Evolutionary conservation across 2,113 vertebrate genomes (phyloP).

Genomic region (Edolisoma coerulescens): DNA sequence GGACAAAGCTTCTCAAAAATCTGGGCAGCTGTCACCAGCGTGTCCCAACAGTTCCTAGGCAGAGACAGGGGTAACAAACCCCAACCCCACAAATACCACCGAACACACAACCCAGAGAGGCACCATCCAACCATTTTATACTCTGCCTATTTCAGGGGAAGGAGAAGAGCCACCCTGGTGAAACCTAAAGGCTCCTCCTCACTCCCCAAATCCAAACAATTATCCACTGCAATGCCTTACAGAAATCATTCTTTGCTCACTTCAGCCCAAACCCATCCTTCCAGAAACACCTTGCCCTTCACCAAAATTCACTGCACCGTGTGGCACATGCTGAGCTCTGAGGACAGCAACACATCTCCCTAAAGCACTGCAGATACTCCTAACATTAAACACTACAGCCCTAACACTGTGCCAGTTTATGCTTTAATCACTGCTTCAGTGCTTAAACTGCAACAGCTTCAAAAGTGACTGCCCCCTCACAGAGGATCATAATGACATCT

Average conservation of each 20-base stretch:
- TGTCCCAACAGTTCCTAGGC: neutral
- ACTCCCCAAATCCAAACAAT: neutral
- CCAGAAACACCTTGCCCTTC: neutral
- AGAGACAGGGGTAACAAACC: neutral
- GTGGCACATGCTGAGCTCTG: neutral
- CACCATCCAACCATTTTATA: neutral
- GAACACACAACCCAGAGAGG: no score
- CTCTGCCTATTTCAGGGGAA: neutral
- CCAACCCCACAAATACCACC: neutral
- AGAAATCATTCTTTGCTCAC: neutral
- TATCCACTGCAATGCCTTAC: neutral
- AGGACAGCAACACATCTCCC: neutral
- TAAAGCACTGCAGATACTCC: neutral
- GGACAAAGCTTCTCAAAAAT: neutral
- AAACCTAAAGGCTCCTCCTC: neutral
- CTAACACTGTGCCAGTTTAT: neutral
- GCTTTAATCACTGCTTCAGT: neutral
- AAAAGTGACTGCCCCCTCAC: neutral
- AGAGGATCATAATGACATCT: neutral
- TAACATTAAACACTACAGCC: neutral
- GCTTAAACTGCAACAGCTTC: neutral
- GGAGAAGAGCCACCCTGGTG: neutral
- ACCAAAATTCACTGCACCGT: rapidly evolving
- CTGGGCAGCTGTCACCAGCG: neutral
- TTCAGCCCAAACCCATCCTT: neutral